Evolutionary conservation across 2,888 invertebrate species (phyloP), one percentile per base, ranked within the genome.

Genomic region (Bruchidius siliquastri): DNA sequence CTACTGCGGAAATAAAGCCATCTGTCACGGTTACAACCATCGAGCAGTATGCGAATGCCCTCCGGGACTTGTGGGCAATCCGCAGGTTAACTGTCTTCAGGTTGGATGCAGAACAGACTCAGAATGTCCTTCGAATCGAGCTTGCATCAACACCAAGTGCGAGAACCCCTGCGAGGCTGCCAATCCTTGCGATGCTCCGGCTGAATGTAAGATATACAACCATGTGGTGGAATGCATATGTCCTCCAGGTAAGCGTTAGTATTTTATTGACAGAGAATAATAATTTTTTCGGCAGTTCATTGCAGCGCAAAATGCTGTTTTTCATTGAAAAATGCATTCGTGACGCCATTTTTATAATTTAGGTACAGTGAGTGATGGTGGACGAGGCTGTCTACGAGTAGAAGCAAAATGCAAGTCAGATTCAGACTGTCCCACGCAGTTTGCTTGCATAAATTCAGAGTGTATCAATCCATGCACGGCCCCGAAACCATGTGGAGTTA

Each of bases 391-490:
- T 81, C 84, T 87, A 66, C 88, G 88, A 82, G 88, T 89, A 74
- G 88, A 88, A 69, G 89, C 89, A 76, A 90, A 90, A 77, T 97
- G 97, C 83, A 90, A 90, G 78, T 91, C 90, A 74, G 96, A 97
- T 83, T 88, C 89, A 0, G 95, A 96, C 74, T 97, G 97, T 84
- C 93, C 95, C 74, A 91, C 92, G 0, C 93, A 94, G 83, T 92
- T 92, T 0, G 95, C 95, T 8, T 97, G 97, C 82, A 91, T 97
- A 79, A 91, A 92, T 74, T 91, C 91, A 18, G 91, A 92, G 81
- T 97, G 97, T 83, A 90, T 93, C 6, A 94, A 96, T 85, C 96
- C 96, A 18, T 97, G 97, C 83, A 88, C 89, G 69, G 91, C 91
- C 71, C 92, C 93, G 1, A 89, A 91, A 79, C 96, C 96, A 0